Conservation (phyloP, 2,797 vertebrate genomes). For the Gymnoscopelus microlampas region DNA sequence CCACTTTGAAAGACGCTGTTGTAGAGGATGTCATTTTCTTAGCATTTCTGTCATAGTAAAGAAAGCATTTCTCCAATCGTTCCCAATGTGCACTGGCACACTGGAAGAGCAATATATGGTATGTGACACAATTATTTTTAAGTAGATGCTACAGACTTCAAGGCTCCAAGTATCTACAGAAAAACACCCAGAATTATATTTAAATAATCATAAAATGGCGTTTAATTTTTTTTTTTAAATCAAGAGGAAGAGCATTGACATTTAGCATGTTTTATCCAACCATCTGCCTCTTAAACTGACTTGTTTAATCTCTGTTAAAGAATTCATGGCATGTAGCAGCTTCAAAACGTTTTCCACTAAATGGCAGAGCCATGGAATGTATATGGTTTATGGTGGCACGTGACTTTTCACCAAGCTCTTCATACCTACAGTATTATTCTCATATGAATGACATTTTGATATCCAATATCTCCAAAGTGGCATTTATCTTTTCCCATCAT, state of each 20-base stretch:
- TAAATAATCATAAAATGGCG: constrained; percentile 30
- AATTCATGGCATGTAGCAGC: constrained; percentile 18
- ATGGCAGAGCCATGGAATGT: constrained; percentile 46
- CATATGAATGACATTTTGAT: constrained; percentile 61
- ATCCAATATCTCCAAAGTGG: constrained; percentile 35
- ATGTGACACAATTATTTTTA: constrained; percentile 12
- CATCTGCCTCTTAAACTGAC: constrained; percentile 44
- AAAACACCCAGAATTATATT: constrained; percentile 30
- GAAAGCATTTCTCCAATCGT: neutral
- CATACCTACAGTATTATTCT: constrained; percentile 36
- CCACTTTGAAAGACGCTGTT: neutral
- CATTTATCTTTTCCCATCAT: constrained; percentile 22
- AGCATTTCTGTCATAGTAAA: constrained; percentile 11
- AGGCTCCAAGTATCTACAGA: constrained; percentile 21
- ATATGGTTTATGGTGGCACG: constrained; percentile 29
- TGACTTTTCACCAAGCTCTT: constrained; percentile 42
- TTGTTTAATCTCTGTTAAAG: constrained; percentile 23
- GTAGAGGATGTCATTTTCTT: constrained; percentile 13
- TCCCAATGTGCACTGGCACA: constrained; percentile 8
- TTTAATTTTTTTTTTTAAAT: too few species aligned
- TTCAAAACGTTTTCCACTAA: constrained; percentile 46
- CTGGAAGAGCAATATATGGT: constrained; percentile 31
- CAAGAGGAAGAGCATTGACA: constrained; percentile 52
- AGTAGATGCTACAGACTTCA: constrained; percentile 31
- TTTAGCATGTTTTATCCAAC: constrained; percentile 60